A percentile compares a stretch with the other conserved stretches of the same genome.
These are phyloP conservation scores for Apotomis betuletana DNA, from an alignment of 2,888 invertebrate species.

Conservation along the genomic window DNA sequence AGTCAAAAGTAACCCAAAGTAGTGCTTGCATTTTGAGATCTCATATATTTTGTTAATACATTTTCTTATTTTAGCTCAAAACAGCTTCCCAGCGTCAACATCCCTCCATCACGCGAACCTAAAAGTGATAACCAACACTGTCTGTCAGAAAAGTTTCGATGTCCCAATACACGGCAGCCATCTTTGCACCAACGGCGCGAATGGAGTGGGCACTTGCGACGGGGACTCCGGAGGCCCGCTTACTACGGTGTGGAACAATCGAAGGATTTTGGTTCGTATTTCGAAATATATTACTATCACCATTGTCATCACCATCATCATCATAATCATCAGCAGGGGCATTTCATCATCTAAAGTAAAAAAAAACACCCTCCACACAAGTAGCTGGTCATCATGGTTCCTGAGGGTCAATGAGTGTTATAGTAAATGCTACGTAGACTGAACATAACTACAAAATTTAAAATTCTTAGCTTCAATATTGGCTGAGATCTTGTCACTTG, in stretches of 20 bases:
- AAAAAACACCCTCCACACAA: too few relatives aligned
- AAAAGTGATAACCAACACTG: slow-evolving; percentile 63
- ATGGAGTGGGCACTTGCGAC: slow-evolving; percentile 75
- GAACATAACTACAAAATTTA: too few relatives aligned
- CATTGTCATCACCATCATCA: too few relatives aligned
- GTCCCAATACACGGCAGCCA: slow-evolving; percentile 67
- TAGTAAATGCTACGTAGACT: too few relatives aligned
- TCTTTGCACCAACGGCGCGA: slow-evolving; percentile 73
- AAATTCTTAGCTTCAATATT: too few relatives aligned
- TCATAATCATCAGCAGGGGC: too few relatives aligned
- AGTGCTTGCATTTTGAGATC: too few relatives aligned
- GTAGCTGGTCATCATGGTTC: too few relatives aligned
- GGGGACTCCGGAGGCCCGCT: slow-evolving; percentile 75
- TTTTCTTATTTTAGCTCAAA: slow-evolving; percentile 55
- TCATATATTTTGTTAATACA: background rate
- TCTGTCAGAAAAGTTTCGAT: slow-evolving; percentile 70
- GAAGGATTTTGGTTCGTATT: slow-evolving; percentile 59
- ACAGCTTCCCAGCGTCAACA: slow-evolving; percentile 56
- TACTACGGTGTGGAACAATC: slow-evolving; percentile 55
- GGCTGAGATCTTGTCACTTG: too few relatives aligned
- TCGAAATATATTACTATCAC: background rate
- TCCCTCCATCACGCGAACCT: slow-evolving; percentile 51
- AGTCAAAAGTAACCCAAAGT: too few relatives aligned
- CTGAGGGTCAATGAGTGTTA: too few relatives aligned
- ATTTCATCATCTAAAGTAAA: too few relatives aligned